Conservation (phyloP, 2,797 vertebrate genomes). For the Hypotaenidia okinawae region DNA sequence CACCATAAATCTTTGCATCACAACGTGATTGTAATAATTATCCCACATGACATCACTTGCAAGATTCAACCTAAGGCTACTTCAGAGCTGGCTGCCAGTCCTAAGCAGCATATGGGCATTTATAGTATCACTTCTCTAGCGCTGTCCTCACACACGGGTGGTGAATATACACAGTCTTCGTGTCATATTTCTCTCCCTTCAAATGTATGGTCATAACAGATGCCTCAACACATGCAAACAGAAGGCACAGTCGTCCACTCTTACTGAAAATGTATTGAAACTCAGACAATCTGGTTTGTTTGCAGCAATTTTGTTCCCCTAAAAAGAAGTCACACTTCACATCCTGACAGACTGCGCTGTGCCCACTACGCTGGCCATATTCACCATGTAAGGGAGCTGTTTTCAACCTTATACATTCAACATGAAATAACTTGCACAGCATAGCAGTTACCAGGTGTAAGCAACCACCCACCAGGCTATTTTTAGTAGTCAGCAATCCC, state of each 20-base stretch:
- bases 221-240: not conserved
- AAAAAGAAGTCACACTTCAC: not conserved
- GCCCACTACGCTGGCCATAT: not conserved
- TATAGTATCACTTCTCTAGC: not conserved
- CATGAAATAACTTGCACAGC: not conserved
- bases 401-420: not conserved
- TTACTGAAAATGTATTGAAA: not conserved
- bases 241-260: not conserved
- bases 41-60: not conserved
- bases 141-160: not conserved
- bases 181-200: not conserved
- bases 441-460: not conserved
- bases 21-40: not conserved
- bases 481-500: not conserved
- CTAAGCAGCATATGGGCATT: not conserved
- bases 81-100: not conserved
- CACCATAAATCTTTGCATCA: not conserved
- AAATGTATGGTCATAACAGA: not conserved
- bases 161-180: not conserved
- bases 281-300: not conserved
- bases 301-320: fast-evolving
- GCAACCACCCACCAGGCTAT: not conserved
- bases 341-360: not conserved
- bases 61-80: not conserved
- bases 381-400: not conserved